Base-by-base conservation (phyloP, 2,888 invertebrate species). In the Sinhomidia bicolor region DNA sequence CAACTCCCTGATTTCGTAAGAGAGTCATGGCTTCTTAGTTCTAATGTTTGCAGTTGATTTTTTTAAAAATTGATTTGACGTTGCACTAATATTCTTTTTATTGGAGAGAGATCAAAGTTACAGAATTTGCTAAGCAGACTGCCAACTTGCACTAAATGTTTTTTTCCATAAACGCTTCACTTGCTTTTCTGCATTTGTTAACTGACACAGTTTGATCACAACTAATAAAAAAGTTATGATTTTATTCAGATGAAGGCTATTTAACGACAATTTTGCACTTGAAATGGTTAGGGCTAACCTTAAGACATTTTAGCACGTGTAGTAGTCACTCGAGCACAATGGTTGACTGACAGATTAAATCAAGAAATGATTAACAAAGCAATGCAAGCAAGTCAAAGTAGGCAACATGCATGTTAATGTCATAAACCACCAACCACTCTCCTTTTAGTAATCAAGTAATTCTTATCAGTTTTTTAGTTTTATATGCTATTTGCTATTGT, bases 321-420 rank as follows among this genome's bases (percentile, higher is more conserved):
- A 20, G 68, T 68, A 12, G 74, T 36, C n/a, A 7, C 32, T 74
- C 74, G 74, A 26, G 26, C 26, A 47, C 74, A 26, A 51, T n/a
- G 26, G 12, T 47, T 74, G 74, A 74, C 74, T 74, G 74, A 14
- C 47, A 47, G 74, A 51, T 74, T 74, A 32, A n/a, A 3, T 26
- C 9, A 17, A 68, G 41, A n/a, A n/a, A 65, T 32, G 65, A 32
- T n/a, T 23, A 26, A 26, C 26, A 44, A 44, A 44, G 71, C 26
- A 5, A 54, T 62, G 29, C 29, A 62, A 12, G 57, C 17, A 62
- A 3, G 29, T 29, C 68, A 17, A n/a, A 68, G 17, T 60, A 20
- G 7, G 68, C 17, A 23, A 14, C 68, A 23, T 20, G 57, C 17
- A 20, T n/a, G 44, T 44, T 41, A 71, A 71, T 68, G 44, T 23